A percentile compares a stretch with the other conserved stretches of the same genome.
phyloP scores from a whole-genome alignment of 2,113 vertebrate genomes.

The Phaethornis superciliosus region DNA sequence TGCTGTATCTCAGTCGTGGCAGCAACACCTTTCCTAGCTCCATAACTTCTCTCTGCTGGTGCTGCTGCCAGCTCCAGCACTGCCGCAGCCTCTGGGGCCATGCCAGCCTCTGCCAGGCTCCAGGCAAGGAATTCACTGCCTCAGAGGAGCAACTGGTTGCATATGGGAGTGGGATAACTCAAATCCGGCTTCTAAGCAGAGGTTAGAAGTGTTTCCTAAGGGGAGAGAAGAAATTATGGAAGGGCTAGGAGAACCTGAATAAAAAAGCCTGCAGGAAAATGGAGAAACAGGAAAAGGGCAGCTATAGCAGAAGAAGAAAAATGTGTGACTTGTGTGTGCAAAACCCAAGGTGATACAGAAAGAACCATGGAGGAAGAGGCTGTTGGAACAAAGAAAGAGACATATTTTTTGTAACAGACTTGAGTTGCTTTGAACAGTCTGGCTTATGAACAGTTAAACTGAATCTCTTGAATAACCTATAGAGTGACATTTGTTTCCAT shows the following conservation, averaged over 20 bases:
- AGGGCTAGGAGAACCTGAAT: not conserved
- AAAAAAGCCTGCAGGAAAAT: not conserved
- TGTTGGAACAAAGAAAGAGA: not conserved
- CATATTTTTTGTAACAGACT: not conserved
- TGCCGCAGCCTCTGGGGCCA: fast-evolving
- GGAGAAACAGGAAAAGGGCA: not conserved
- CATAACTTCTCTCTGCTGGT: not conserved
- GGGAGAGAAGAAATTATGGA: not conserved
- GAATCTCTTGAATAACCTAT: constrained; percentile 11
- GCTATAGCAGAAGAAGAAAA: not conserved
- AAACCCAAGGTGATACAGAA: not conserved
- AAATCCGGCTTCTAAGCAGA: not conserved
- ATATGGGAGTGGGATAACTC: fast-evolving
- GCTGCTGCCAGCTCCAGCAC: not conserved
- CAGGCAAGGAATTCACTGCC: not conserved
- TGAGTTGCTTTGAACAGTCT: not conserved
- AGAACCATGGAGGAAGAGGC: not conserved
- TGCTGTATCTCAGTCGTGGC: not conserved
- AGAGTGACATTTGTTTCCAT: constrained; percentile 43
- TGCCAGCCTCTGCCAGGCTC: not conserved
- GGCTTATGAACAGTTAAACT: constrained; percentile 14
- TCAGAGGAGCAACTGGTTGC: not conserved
- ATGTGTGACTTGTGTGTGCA: not conserved
- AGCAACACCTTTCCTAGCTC: not conserved
- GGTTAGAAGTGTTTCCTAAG: not conserved